Evolutionary conservation across 1,140 invertebrate genomes (phyloP), one percentile per base, ranked within the genome.

Genomic region (Oedothorax gibbosus): DNA sequence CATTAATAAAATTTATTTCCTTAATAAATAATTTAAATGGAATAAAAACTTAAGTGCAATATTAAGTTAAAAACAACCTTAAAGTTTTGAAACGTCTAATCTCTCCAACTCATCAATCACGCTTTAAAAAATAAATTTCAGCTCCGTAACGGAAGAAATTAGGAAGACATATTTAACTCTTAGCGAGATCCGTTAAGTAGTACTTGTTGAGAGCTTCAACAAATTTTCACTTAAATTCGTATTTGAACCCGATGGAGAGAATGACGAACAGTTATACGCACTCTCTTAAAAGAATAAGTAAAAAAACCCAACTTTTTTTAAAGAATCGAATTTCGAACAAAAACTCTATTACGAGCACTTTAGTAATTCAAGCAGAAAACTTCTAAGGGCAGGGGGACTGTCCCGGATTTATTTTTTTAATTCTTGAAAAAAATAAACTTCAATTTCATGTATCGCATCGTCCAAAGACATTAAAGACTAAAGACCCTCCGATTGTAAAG

Each of bases 361-460:
- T 82, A 82, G 80, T 82, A 82, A 82, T 82, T 82, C 80, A 73
- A 73, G 80, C 80, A 82, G 69, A 82, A 82, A 73, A 82, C 80
- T 72, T 35, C 21, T 18, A 60, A 53, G 54, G 53, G 78, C 54
- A 49, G 57, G 51, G 66, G 68, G 69, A 18, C 62, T 35, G 71
- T 50, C 21, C 50, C 65, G 18, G 64, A 68, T 82, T 82, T 82
- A 53, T 82, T 73, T 82, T 82, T 82, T 73, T 50, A 57, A 15
- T 12, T n/a, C 56, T 57, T 18, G n/a, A 53, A 11, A 51, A 15
- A 6, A 9, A 50, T 66, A 51, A 18, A 66, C 77, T 79, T 73
- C 69, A 68, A 82, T 82, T 82, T 81, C 20, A 82, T 72, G 80
- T 82, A 82, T 60, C 60, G n/a, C 14, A 54, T 54, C 68, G 80